Conservation (phyloP, 2,888 invertebrate species). For the Cantharis rustica region DNA sequence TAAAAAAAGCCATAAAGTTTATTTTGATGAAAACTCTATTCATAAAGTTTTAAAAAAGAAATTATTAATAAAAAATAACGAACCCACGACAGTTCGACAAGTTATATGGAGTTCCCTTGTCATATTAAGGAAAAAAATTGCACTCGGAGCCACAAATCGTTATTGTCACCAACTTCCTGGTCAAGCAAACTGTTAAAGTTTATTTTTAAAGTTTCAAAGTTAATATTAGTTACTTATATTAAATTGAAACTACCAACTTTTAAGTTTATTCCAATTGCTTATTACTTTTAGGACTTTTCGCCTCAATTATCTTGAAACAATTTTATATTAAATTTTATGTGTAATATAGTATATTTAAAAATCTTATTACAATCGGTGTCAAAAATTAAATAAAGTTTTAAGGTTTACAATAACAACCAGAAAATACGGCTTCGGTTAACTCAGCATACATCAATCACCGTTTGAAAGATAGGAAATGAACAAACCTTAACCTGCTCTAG, state of each 20-base stretch:
- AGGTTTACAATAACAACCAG: background rate
- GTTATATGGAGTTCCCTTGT: slow-evolving; percentile 47
- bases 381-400: background rate
- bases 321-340: background rate
- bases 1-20: background rate
- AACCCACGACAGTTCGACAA: slow-evolving; percentile 45
- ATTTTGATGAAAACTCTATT: background rate
- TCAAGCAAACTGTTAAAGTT: slow-evolving; percentile 40
- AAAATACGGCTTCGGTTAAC: slow-evolving; percentile 12
- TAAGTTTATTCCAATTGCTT: background rate
- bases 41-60: slow-evolving; percentile 20
- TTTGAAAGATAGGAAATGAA: slow-evolving; percentile 58
- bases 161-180: slow-evolving; percentile 45
- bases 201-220: slow-evolving; percentile 45
- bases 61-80: slow-evolving; percentile 40
- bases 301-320: too few relatives aligned
- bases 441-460: slow-evolving; percentile 54
- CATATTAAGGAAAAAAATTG: slow-evolving; percentile 44
- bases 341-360: background rate
- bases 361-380: background rate
- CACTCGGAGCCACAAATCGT: slow-evolving; percentile 45
- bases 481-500: slow-evolving; percentile 51
- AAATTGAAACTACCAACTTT: background rate
- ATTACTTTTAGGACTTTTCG: background rate
- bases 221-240: slow-evolving; percentile 23